Base-by-base conservation (phyloP, 1,140 invertebrate species). In the Helicoverpa armigera region DNA sequence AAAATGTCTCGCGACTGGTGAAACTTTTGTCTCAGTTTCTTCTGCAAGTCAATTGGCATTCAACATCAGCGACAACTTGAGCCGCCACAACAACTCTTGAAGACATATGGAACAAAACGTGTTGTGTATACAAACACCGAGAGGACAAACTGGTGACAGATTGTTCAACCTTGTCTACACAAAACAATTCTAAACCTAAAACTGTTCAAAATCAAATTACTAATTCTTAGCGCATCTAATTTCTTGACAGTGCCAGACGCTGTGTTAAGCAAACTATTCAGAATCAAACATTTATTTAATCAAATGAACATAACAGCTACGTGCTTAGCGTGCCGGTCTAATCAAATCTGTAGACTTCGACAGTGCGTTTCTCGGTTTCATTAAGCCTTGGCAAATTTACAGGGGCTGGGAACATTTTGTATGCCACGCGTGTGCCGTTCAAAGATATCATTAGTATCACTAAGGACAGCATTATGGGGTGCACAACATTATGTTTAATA, bases 261-360 rank as follows among this genome's bases (percentile, higher is more conserved):
- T 63, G 83, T 85, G 69, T 74, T 53, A 80, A 80, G 78, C 79
- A 86, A 87, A 86, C 88, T 86, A 89, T 87, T 85, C 74, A 50
- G 53, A 82, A 82, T 81, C 76, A 79, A 82, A 80, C 76, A 86
- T 88, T 86, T 84, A 84, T 89, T 88, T 89, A 87, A 89, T 89
- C 82, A 86, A 87, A 86, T 87, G 86, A 88, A 86, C 86, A 89
- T 89, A 89, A 87, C 78, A 85, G 81, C 75, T 85, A 87, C 88
- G 88, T 89, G 88, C 83, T 72, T 77, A 31, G 87, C 81, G 67
- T 87, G 73, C 82, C 65, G 67, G 74, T 82, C 81, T 87, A 85
- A 87, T 88, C 83, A 87, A 87, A 88, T 87, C 87, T 82, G 82
- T 72, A 80, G 77, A 84, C 80, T 85, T 88, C 84, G 81, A 84